Evolutionary conservation across 2,888 invertebrate species (phyloP).

Genomic region (Trichopria drosophilae): DNA sequence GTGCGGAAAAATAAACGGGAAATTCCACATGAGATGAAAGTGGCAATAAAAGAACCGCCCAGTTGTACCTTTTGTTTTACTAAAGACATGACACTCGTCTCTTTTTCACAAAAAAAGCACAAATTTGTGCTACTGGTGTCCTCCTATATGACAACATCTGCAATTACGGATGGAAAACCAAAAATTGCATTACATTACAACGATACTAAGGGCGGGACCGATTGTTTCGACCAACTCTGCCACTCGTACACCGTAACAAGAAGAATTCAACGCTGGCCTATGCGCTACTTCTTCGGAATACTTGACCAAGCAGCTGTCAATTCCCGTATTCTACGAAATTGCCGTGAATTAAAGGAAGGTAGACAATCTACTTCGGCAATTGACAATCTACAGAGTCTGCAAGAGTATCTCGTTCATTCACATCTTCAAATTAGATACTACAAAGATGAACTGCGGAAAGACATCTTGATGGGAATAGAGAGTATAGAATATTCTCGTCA

Average conservation of each 20-base stretch:
- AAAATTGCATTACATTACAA: slow-evolving; percentile 13
- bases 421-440: too few species aligned
- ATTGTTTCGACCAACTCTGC: slow-evolving; percentile 37
- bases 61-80: slow-evolving; percentile 36
- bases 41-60: slow-evolving; percentile 31
- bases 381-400: too few species aligned
- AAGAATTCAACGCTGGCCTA: slow-evolving; percentile 36
- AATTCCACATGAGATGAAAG: slow-evolving; percentile 31
- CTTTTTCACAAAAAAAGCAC: slow-evolving; percentile 34
- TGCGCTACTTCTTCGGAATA: slow-evolving; percentile 36
- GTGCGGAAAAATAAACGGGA: slow-evolving; percentile 35
- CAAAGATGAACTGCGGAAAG: too few species aligned
- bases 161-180: slow-evolving; percentile 1
- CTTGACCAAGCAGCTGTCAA: slow-evolving; percentile 37
- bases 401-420: too few species aligned
- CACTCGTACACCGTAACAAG: slow-evolving; percentile 26
- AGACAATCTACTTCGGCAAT: too few species aligned
- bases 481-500: too few species aligned
- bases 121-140: slow-evolving; percentile 6
- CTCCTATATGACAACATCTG: background rate
- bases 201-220: slow-evolving; percentile 37
- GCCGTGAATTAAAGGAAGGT: too few species aligned
- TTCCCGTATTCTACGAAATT: slow-evolving; percentile 23
- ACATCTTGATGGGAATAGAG: too few species aligned
- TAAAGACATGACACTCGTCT: slow-evolving; percentile 39